phyloP scores from a whole-genome alignment of 2,113 vertebrate species.

The Hypomesus transpacificus region DNA sequence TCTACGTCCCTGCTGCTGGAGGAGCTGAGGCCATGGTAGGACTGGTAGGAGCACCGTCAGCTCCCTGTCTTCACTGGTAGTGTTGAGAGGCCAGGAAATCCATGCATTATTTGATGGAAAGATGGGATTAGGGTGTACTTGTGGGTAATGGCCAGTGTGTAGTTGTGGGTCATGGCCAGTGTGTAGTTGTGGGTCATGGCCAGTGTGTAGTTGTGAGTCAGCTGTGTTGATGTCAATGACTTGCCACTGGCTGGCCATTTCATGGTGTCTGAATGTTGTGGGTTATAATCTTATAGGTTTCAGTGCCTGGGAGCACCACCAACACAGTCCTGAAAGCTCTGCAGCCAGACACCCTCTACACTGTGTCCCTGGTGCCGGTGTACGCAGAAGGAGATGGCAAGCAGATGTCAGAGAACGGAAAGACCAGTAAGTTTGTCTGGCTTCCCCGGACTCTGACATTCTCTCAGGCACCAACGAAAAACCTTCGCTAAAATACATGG shows the following conservation, averaged over 20 bases:
- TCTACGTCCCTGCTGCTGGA: conserved; percentile 74
- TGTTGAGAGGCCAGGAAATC: background rate
- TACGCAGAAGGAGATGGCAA: conserved; percentile 81
- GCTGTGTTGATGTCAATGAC: background rate
- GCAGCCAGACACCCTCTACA: conserved; percentile 79
- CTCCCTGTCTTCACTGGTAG: background rate
- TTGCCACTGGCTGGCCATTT: background rate
- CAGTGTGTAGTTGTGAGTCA: background rate
- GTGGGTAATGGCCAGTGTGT: too few relatives aligned
- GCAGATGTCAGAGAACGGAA: conserved; percentile 78
- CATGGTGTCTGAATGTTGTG: background rate
- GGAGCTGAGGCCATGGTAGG: conserved; percentile 79
- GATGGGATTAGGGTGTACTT: background rate
- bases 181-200: too few relatives aligned
- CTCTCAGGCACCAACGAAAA: too few relatives aligned
- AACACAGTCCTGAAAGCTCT: conserved; percentile 77
- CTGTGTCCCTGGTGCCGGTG: conserved; percentile 78
- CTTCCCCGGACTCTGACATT: background rate
- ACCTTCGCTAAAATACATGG: too few relatives aligned
- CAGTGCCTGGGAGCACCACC: conserved; percentile 80
- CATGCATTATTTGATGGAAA: background rate
- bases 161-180: too few relatives aligned
- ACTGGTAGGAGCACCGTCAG: conserved; percentile 22
- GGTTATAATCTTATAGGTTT: conserved; percentile 74
- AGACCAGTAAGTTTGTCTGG: conserved; percentile 67